Percentiles rank a stretch among this genome's conserved stretches.
These are phyloP conservation scores for Zaprionus vittiger DNA, from an alignment of 1,140 invertebrate species.

Conservation along the genomic window DNA sequence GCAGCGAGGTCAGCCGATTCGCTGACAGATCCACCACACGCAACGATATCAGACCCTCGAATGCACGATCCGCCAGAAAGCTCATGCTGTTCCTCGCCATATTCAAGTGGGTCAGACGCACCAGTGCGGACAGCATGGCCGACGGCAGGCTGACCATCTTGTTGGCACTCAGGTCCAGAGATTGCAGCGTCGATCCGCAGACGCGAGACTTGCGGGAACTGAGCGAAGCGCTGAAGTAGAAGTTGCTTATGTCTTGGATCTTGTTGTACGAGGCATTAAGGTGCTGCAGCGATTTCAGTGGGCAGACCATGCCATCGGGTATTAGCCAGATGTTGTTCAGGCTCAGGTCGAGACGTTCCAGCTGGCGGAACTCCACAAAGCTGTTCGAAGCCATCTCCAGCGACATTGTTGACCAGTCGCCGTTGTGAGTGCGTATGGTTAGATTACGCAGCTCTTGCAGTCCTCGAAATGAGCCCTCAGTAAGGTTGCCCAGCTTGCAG, in stretches of 20 bases:
- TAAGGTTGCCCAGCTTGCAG: slow-evolving; percentile 95
- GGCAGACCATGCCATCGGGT: slow-evolving; percentile 92
- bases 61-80: slow-evolving; percentile 91
- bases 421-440: slow-evolving; percentile 94
- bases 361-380: slow-evolving; percentile 89
- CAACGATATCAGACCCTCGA: slow-evolving; percentile 91
- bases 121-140: slow-evolving; percentile 90
- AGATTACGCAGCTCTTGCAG: slow-evolving; percentile 92
- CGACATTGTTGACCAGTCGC: slow-evolving; percentile 94
- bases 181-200: slow-evolving; percentile 89
- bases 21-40: slow-evolving; percentile 91
- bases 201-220: slow-evolving; percentile 86
- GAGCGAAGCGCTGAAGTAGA: slow-evolving; percentile 89
- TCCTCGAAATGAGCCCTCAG: slow-evolving; percentile 92
- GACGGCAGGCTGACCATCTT: slow-evolving; percentile 91
- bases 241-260: slow-evolving; percentile 90
- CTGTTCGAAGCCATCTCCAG: slow-evolving; percentile 91
- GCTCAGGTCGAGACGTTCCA: slow-evolving; percentile 93
- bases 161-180: slow-evolving; percentile 93
- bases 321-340: slow-evolving; percentile 95
- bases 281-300: slow-evolving; percentile 90
- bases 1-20: slow-evolving; percentile 92
- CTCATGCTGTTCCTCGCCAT: slow-evolving; percentile 89
- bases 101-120: slow-evolving; percentile 87
- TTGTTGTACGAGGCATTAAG: slow-evolving; percentile 93